Evolutionary conservation across 1,140 invertebrate species (phyloP).

Genomic region (Rhagoletis pomonella): DNA sequence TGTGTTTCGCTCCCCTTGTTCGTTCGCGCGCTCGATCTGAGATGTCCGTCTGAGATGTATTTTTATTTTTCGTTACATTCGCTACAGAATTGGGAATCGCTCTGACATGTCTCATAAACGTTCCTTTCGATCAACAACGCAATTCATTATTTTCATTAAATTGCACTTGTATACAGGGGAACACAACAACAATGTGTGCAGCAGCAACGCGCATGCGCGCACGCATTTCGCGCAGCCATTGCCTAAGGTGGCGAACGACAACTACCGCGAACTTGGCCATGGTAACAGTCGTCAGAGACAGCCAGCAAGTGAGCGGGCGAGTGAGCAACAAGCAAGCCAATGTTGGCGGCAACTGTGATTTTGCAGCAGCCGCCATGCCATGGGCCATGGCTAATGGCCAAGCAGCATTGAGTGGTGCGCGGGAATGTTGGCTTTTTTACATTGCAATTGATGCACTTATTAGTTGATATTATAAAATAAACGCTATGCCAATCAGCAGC

Average conservation of each 20-base stretch:
- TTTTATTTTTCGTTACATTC: constrained; percentile 27
- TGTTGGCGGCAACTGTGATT: constrained; percentile 14
- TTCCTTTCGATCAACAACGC: constrained; percentile 51
- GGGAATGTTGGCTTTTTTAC: not conserved
- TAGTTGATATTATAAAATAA: constrained; percentile 42
- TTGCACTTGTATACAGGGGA: constrained; percentile 15
- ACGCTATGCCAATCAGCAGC: constrained; percentile 16
- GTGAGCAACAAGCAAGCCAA: not conserved
- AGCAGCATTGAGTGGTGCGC: constrained; percentile 9
- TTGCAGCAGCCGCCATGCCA: not conserved
- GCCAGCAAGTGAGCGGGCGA: not conserved
- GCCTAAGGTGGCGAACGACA: constrained; percentile 34
- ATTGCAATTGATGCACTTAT: constrained; percentile 50
- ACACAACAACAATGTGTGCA: not conserved
- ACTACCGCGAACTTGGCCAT: constrained; percentile 47
- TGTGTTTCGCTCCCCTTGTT: not conserved
- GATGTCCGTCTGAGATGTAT: not conserved
- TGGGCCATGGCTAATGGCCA: constrained; percentile 16
- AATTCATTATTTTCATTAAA: constrained; percentile 56
- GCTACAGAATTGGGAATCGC: constrained; percentile 39
- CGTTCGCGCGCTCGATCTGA: not conserved
- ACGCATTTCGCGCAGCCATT: constrained; percentile 26
- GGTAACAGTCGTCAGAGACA: constrained; percentile 2
- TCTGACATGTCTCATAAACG: constrained; percentile 56
- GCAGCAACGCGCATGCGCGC: constrained; percentile 3